A percentile compares a stretch with the other conserved stretches of the same genome.
phyloP scores from a whole-genome alignment of 2,113 vertebrate species.

The Channa argus region DNA sequence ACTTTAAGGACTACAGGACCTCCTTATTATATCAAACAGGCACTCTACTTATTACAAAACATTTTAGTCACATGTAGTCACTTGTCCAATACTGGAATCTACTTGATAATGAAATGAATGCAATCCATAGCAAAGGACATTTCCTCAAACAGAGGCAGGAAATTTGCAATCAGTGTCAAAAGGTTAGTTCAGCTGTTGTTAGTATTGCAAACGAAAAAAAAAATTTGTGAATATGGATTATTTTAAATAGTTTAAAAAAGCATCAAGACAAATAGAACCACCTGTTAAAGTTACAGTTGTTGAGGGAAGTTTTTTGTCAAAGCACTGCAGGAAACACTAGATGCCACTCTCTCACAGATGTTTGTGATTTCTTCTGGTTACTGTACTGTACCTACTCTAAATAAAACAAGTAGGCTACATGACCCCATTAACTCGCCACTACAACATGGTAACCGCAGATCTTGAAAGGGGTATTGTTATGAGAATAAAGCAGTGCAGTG shows the following conservation, averaged over 20 bases:
- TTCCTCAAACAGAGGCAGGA: neutral
- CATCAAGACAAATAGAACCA: neutral
- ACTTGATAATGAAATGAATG: neutral
- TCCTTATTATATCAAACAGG: too few relatives aligned
- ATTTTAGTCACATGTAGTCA: neutral
- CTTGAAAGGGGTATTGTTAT: neutral
- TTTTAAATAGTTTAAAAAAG: neutral
- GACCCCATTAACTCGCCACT: too few relatives aligned
- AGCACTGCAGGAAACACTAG: constrained; percentile 5
- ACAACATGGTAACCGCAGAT: neutral
- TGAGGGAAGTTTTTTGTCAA: fast-evolving
- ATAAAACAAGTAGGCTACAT: neutral
- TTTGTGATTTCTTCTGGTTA: fast-evolving
- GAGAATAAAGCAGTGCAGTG: neutral
- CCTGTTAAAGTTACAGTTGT: too few relatives aligned
- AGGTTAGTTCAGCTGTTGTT: too few relatives aligned
- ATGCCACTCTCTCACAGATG: neutral
- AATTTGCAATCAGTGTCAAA: neutral
- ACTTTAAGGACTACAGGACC: too few relatives aligned
- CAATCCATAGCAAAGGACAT: neutral
- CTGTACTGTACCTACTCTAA: neutral
- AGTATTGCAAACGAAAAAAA: too few relatives aligned
- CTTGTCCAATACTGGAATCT: neutral
- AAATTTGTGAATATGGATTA: neutral
- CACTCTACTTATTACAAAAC: too few relatives aligned